Conservation (phyloP, 2,113 vertebrate species). For the Otus sunia region DNA sequence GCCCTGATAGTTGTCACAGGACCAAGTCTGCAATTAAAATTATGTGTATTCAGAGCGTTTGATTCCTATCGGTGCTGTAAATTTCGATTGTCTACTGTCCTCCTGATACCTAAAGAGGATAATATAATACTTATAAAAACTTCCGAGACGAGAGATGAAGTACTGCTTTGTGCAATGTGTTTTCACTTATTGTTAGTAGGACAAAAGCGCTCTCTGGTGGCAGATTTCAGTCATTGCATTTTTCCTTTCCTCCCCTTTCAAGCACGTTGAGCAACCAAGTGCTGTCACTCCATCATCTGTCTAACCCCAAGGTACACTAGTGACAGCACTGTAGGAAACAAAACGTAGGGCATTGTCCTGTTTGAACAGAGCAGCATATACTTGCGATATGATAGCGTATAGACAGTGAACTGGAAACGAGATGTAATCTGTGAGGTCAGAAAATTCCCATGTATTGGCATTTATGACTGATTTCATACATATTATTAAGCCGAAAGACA, state of each 20-base stretch:
- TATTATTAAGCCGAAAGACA: background rate
- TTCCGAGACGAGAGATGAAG: background rate
- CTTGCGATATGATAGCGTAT: rapidly evolving
- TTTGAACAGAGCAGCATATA: background rate
- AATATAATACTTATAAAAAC: background rate
- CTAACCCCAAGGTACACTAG: background rate
- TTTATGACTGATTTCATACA: background rate
- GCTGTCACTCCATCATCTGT: background rate
- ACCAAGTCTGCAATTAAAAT: background rate
- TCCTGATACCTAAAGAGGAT: background rate
- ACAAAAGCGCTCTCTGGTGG: conserved; percentile 40
- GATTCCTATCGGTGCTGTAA: background rate
- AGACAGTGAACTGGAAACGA: background rate
- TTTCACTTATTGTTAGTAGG: background rate
- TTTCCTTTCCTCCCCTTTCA: background rate
- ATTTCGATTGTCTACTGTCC: background rate
- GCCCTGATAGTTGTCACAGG: background rate
- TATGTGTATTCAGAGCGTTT: background rate
- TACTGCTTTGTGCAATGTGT: rapidly evolving
- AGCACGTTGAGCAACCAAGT: rapidly evolving
- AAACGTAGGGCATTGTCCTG: background rate
- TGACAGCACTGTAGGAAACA: background rate
- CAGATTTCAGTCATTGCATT: background rate
- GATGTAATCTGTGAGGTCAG: background rate
- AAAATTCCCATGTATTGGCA: background rate